Base-by-base conservation (phyloP, 1,140 invertebrate species). In the Pseudomyrmex gracilis region DNA sequence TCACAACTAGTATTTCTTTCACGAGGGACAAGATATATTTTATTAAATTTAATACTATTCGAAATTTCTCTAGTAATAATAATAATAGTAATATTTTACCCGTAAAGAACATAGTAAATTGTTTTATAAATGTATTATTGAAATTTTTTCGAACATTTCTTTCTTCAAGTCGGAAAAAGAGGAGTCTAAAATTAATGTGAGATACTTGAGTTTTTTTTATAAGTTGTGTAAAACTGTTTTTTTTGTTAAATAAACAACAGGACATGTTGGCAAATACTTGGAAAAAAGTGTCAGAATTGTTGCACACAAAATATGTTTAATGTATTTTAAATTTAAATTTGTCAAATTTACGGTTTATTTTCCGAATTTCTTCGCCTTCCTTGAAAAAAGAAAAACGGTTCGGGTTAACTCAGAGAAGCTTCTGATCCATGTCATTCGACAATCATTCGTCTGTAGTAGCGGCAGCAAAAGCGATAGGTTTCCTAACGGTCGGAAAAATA, bases 401-500 rank as follows among this genome's bases (percentile, higher is more conserved):
- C 34, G 7, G 34, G 34, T 34, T 34, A 34, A 34, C 24, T 34
- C 24, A 34, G 24, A 34, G 3, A 34, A 34, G 34, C 34, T 34
- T 34, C 34, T 7, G 34, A 34, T 34, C 34, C 7, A 7, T 13
- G 47, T n/a, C 20, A 34, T 76, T 76, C 12, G 8, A 5, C 12
- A 15, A 76, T 64, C 51, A 34, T 20, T 43, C 1, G 22, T 17
- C n/a, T 8, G 15, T 7, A 10, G 1, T 17, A 3, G 20, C 5
- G 4, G n/a, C n/a, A 10, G 45, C 45, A 17, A 74, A 74, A 74
- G 47, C n/a, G 12, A 45, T 15, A 60, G 71, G 2, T 80, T 71
- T 49, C 20, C 49, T 58, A 70, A 71, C 49, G 17, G 34, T 5
- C 9, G 2, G 12, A 22, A 80, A 80, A 34, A 80, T 34, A 78